Percentiles rank a stretch among this genome's conserved stretches.
These are phyloP conservation scores for Drosophila setosimentum DNA, from an alignment of 2,888 invertebrate species.

Conservation along the genomic window DNA sequence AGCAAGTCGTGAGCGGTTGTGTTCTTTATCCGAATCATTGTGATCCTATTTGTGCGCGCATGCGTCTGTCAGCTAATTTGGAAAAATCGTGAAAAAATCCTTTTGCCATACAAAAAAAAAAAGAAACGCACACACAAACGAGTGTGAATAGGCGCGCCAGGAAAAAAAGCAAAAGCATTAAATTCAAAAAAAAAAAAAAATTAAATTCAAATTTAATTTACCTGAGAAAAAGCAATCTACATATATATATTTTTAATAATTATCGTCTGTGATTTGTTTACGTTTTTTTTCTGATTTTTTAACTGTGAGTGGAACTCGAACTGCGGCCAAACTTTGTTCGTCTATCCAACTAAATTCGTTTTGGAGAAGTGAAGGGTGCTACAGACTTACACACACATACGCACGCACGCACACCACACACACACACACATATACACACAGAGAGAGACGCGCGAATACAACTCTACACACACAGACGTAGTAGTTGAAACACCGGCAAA, in stretches of 20 bases:
- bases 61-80: conserved; percentile 62
- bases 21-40: conserved; percentile 49
- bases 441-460: conserved; percentile 9
- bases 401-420: conserved; percentile 10
- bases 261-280: conserved; percentile 71
- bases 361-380: conserved; percentile 74
- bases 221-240: conserved; percentile 46
- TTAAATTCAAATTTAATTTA: conserved; percentile 13
- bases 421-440: conserved; percentile 1
- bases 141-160: conserved; percentile 41
- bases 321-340: conserved; percentile 37
- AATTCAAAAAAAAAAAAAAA: conserved; percentile 28
- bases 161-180: conserved; percentile 34
- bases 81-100: conserved; percentile 72
- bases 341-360: conserved; percentile 47
- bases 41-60: conserved; percentile 68
- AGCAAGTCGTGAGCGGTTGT: conserved; percentile 81
- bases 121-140: conserved; percentile 32
- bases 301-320: conserved; percentile 63
- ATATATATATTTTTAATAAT: conserved; percentile 32
- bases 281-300: conserved; percentile 72
- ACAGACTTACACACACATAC: conserved; percentile 34
- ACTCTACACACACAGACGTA: conserved; percentile 37
- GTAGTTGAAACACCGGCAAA: conserved; percentile 67
- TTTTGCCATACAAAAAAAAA: conserved; percentile 65